Evolutionary conservation across 23 tunicate species (phyloP).

Genomic region (Trididemnum nubilum): DNA sequence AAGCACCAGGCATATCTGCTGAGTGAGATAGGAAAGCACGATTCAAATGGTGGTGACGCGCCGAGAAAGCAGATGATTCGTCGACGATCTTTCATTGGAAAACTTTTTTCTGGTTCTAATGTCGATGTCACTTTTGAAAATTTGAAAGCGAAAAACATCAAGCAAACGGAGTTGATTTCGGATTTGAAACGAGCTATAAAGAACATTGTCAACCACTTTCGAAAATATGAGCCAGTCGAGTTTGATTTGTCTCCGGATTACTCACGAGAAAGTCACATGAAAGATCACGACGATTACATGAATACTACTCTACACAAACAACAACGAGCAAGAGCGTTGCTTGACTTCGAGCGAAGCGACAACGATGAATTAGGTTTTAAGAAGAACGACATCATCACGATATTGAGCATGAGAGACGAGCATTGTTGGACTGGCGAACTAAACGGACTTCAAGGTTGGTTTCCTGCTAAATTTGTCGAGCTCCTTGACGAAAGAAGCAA

Average conservation of each 20-base stretch:
- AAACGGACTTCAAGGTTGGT: conserved; percentile 87
- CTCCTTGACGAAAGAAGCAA: conserved; percentile 93
- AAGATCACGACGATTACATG: conserved; percentile 85
- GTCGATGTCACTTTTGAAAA: conserved; percentile 83
- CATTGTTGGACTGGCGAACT: conserved; percentile 93
- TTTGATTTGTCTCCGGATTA: conserved; percentile 56
- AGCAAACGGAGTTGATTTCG: conserved; percentile 84
- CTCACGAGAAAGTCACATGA: conserved; percentile 71
- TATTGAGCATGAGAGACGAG: conserved; percentile 86
- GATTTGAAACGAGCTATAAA: conserved; percentile 62
- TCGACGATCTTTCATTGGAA: conserved; percentile 73
- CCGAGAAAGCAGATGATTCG: conserved; percentile 73
- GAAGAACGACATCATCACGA: conserved; percentile 67
- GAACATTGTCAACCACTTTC: conserved; percentile 62
- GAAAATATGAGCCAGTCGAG: conserved; percentile 29
- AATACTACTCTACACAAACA: conserved; percentile 44
- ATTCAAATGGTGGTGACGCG: neutral
- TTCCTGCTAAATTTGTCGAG: conserved; percentile 91
- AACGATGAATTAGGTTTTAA: conserved; percentile 86
- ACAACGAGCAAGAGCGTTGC: conserved; percentile 78
- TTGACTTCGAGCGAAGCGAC: conserved; percentile 76
- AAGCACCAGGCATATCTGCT: conserved; percentile 75
- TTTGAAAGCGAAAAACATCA: conserved; percentile 85
- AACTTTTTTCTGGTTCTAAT: conserved; percentile 46
- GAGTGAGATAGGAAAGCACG: conserved; percentile 50